Percentiles rank a stretch among this genome's conserved stretches.
Conservation (phyloP, 92 coral and sea anemone genomes). For the Desmophyllum pertusum region DNA sequence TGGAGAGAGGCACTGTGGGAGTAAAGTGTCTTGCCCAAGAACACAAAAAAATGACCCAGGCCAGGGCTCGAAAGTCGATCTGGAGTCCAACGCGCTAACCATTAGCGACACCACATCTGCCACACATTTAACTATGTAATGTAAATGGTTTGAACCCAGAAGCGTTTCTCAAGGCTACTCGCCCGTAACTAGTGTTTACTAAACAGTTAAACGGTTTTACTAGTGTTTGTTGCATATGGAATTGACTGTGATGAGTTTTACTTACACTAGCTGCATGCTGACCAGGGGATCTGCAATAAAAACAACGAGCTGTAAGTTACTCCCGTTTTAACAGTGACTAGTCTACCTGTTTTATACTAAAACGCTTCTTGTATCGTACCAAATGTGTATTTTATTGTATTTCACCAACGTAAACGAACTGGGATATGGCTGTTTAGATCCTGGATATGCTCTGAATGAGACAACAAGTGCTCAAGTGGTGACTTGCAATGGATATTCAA, state of each 20-base stretch:
- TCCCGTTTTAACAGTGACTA: background rate
- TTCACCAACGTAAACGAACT: background rate
- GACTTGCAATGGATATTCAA: background rate
- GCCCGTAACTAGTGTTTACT: background rate
- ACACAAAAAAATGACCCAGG: too few relatives aligned
- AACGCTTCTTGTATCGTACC: background rate
- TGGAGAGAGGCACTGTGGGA: too few relatives aligned
- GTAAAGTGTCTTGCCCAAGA: too few relatives aligned
- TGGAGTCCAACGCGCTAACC: too few relatives aligned
- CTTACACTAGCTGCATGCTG: conserved; percentile 16
- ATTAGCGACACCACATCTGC: too few relatives aligned
- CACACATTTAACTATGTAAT: background rate
- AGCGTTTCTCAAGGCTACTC: background rate
- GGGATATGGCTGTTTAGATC: too few relatives aligned
- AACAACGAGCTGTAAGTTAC: background rate
- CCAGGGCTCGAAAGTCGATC: too few relatives aligned
- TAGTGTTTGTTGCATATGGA: too few relatives aligned
- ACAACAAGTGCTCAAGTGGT: background rate
- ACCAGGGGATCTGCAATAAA: conserved; percentile 34
- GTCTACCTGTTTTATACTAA: background rate
- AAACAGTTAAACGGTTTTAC: background rate
- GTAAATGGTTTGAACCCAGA: background rate
- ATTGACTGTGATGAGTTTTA: background rate
- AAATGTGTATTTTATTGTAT: background rate
- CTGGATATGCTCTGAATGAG: background rate